Evolutionary conservation across 30 jellyfish, hydroid and myxozoan genomes (phyloP), one percentile per base, ranked within the genome.

Genomic region (Rhopilema esculentum): DNA sequence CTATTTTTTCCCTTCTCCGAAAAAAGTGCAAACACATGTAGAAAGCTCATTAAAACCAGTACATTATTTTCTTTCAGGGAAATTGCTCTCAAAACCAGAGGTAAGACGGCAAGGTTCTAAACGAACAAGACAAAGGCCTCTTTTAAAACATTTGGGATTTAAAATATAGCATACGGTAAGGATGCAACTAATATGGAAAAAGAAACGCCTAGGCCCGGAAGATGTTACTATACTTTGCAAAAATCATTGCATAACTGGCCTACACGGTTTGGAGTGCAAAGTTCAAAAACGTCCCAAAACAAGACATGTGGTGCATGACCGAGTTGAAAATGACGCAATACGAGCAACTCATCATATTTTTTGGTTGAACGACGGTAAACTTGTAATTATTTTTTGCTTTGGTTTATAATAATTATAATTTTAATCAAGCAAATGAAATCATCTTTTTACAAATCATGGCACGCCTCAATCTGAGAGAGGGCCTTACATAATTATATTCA

Each of bases 241-340:
- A 40, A 40, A 40, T 2, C 57, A 40, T 23, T 6, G 77, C 33
- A 16, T 30, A 12, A 23, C 19, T 30, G 29, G 77, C 77, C 20
- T 23, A 66, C 18, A 66, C 9, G 21, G 29, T 8, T 26, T 22
- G 51, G 23, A 66, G 77, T 66, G 33, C 77, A 66, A 66, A 66
- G 77, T 27, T 66, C 77, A 21, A 66, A 23, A 27, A 66, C 33
- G 77, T 22, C 49, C 77, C 77, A 66, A 66, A 40, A 40, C 20
- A 30, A 23, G 77, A 27, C 77, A 66, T 66, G 77, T 66, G 77
- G 29, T 66, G 52, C 15, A 23, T 22, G 31, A 16, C 16, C 22
- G 30, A 6, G 49, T 40, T 40, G 57, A 40, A 40, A 40, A 12
- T 40, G 57, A 40, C 57, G 57, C 57, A 40, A 2, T 12, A 40